Conservation (phyloP, 2,797 vertebrate species). For the Halcyon leucocephala region DNA sequence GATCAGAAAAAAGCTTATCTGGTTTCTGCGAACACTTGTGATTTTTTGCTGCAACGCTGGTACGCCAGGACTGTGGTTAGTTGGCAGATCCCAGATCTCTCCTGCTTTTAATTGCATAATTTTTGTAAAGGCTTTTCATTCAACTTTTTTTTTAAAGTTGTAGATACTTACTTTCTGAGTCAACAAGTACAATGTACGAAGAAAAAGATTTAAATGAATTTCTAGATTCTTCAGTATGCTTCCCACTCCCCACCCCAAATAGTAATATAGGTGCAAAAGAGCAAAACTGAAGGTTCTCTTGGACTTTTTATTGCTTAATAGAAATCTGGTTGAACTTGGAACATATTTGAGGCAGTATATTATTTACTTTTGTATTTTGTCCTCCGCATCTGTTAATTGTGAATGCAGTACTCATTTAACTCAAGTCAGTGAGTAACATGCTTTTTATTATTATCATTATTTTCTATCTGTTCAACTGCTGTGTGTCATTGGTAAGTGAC, state of each 20-base stretch:
- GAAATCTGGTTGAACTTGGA: background rate
- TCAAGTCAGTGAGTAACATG: background rate
- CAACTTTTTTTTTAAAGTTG: background rate
- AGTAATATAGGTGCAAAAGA: background rate
- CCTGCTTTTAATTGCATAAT: background rate
- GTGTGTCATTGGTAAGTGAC: background rate
- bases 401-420: background rate
- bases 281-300: background rate
- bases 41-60: background rate
- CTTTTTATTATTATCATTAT: background rate
- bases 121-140: background rate
- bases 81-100: background rate
- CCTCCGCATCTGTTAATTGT: background rate
- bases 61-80: background rate
- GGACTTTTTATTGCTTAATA: background rate
- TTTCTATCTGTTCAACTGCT: background rate
- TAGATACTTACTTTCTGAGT: background rate
- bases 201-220: background rate
- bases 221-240: background rate
- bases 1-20: background rate
- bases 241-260: background rate
- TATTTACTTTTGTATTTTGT: background rate
- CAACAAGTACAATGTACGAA: background rate
- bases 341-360: background rate
- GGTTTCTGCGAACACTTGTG: background rate